Evolutionary conservation across 2,113 vertebrate genomes (phyloP).

Genomic region (Cryptotis parvus): DNA sequence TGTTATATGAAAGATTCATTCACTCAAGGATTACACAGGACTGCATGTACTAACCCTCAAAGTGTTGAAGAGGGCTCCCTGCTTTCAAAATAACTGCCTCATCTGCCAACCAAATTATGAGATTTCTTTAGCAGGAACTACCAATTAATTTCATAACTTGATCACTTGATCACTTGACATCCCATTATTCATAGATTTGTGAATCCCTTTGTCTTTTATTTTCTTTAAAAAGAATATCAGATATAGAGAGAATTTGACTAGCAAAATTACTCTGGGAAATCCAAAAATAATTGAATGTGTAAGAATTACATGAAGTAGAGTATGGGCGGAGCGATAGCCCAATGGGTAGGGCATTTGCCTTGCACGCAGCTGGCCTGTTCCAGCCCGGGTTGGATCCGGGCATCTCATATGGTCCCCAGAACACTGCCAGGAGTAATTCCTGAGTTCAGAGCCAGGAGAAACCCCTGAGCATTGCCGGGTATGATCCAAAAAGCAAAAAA

Average conservation of each 20-base stretch:
- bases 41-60: not conserved
- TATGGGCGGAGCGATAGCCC: too few species aligned
- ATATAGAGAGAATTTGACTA: not conserved
- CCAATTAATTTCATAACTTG: not conserved
- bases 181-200: too few species aligned
- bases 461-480: too few species aligned
- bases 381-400: too few species aligned
- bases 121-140: not conserved
- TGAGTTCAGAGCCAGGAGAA: too few species aligned
- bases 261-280: not conserved
- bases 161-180: too few species aligned
- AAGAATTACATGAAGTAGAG: not conserved
- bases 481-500: too few species aligned
- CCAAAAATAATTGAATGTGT: not conserved
- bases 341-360: too few species aligned
- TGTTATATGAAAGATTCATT: not conserved
- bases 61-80: not conserved
- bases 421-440: too few species aligned
- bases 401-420: too few species aligned
- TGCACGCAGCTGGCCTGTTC: too few species aligned
- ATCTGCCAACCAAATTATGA: not conserved
- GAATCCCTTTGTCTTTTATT: too few species aligned
- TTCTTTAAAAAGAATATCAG: constrained; percentile 8
- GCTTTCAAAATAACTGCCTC: constrained; percentile 29
- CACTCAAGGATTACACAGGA: not conserved